Percentiles rank a stretch among this genome's conserved stretches.
Evolutionary conservation across 2,797 vertebrate species (phyloP).

Genomic region (Aotus griseimembra): DNA sequence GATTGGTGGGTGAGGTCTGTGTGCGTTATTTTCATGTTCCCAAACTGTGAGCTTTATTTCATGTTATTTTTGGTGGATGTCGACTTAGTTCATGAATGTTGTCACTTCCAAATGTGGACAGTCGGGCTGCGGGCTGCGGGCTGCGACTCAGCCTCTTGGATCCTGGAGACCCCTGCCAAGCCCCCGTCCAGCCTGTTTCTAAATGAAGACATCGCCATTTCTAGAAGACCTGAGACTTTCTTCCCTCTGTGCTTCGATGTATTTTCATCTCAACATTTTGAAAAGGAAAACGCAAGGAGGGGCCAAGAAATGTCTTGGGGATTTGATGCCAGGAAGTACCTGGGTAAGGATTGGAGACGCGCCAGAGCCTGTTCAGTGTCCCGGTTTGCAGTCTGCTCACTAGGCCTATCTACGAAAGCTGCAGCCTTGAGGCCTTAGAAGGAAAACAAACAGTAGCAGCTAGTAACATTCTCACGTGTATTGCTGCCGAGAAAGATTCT

Average conservation of each 20-base stretch:
- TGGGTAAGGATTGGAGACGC: too few species aligned
- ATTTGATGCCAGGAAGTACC: background rate
- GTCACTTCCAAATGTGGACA: constrained; percentile 57
- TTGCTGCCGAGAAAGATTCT: constrained; percentile 79
- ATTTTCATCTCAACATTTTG: background rate
- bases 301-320: background rate
- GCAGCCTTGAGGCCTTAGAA: background rate
- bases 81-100: constrained; percentile 64
- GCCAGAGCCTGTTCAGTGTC: fast-evolving
- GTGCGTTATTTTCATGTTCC: background rate
- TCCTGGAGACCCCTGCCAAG: background rate
- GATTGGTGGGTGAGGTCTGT: background rate
- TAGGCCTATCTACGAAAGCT: background rate
- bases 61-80: background rate
- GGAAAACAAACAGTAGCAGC: constrained; percentile 51
- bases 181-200: constrained; percentile 8
- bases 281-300: background rate
- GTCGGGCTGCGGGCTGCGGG: constrained; percentile 59
- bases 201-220: background rate
- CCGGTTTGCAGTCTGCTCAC: background rate
- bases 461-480: constrained; percentile 62
- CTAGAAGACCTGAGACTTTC: background rate
- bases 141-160: background rate
- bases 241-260: background rate
- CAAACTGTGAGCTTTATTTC: background rate